phyloP scores from a whole-genome alignment of 2,888 invertebrate species.

The Pterostichus niger region DNA sequence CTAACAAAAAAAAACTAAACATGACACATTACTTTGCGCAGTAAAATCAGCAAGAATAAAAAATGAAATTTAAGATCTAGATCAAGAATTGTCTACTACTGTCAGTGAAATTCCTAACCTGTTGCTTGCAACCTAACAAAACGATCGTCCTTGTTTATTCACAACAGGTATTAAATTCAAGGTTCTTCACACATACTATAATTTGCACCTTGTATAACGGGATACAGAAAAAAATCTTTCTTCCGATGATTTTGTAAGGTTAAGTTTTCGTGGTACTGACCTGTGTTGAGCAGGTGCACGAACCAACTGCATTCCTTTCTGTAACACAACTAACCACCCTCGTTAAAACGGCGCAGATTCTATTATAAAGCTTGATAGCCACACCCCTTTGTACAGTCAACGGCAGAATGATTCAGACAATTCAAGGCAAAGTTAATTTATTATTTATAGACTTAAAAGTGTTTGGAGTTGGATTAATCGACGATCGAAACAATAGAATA shows the following conservation, averaged over 20 bases:
- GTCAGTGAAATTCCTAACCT: slow-evolving; percentile 32
- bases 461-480: slow-evolving; percentile 3
- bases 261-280: background rate
- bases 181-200: background rate
- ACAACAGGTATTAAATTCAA: slow-evolving; percentile 28
- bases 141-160: background rate
- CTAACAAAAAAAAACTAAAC: background rate
- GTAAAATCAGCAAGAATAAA: background rate
- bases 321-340: background rate
- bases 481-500: slow-evolving; percentile 29
- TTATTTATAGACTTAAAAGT: slow-evolving; percentile 26
- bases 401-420: slow-evolving; percentile 13
- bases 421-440: slow-evolving; percentile 37
- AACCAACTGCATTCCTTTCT: background rate
- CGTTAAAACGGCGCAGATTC: slow-evolving; percentile 3
- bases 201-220: background rate
- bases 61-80: slow-evolving; percentile 7
- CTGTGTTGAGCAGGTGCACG: background rate
- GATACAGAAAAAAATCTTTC: background rate
- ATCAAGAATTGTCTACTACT: background rate
- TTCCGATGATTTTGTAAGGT: background rate
- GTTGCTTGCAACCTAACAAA: slow-evolving; percentile 6
- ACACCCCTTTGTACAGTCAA: slow-evolving; percentile 16
- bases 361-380: background rate
- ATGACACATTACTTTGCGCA: background rate